Conservation (phyloP, 2,113 vertebrate genomes). For the Oxyura jamaicensis region DNA sequence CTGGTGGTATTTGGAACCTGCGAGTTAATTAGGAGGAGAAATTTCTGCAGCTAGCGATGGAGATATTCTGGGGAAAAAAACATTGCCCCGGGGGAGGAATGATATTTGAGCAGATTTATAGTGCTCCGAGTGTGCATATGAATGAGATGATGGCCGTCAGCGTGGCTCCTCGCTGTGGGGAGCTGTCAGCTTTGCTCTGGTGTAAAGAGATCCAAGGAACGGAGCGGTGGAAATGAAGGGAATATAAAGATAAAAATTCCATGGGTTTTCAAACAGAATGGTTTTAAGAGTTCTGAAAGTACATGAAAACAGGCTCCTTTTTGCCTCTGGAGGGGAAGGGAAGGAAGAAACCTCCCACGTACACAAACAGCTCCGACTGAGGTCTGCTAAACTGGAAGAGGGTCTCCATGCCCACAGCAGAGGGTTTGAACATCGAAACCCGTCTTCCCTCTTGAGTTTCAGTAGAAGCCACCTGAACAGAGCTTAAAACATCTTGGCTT, state of each 20-base stretch:
- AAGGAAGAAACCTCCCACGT: not conserved
- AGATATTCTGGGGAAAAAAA: slow-evolving; percentile 52
- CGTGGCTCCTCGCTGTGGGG: slow-evolving; percentile 31
- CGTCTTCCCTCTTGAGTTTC: rapidly evolving
- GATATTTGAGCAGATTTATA: slow-evolving; percentile 69
- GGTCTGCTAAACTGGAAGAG: not conserved
- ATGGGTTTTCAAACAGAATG: not conserved
- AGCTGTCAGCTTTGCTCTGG: not conserved
- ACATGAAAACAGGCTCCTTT: not conserved
- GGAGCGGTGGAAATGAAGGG: not conserved
- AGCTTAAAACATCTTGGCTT: not conserved
- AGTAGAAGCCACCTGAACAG: not conserved
- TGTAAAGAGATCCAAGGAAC: not conserved
- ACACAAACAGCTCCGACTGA: rapidly evolving
- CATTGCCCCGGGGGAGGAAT: slow-evolving; percentile 56
- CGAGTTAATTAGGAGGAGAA: slow-evolving; percentile 61
- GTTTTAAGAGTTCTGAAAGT: not conserved
- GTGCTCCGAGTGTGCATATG: slow-evolving; percentile 53
- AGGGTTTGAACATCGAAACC: not conserved
- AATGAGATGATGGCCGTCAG: slow-evolving; percentile 49
- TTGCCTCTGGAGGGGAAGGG: not conserved
- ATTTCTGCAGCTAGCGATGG: slow-evolving; percentile 48
- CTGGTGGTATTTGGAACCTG: slow-evolving; percentile 56
- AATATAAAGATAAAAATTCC: not conserved
- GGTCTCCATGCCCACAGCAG: rapidly evolving